These are phyloP conservation scores for Charanyca ferruginea DNA, from an alignment of 2,888 invertebrate genomes.

Conservation along the genomic window DNA sequence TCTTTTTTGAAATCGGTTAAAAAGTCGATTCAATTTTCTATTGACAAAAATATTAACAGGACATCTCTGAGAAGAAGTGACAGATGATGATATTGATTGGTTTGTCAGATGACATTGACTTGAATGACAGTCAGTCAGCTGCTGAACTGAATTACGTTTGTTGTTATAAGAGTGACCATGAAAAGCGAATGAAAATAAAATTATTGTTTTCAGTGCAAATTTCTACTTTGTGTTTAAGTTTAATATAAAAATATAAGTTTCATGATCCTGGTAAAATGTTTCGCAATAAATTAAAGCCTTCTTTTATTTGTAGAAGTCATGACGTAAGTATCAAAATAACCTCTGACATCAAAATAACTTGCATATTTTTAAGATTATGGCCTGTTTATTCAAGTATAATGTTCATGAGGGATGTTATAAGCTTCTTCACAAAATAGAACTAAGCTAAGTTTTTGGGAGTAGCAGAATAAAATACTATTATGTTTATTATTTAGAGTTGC, in stretches of 20 bases:
- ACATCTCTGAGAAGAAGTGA: slow-evolving; percentile 11
- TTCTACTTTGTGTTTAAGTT: neutral
- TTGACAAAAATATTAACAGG: neutral
- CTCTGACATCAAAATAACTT: slow-evolving; percentile 32
- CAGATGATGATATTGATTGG: too few species aligned
- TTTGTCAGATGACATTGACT: too few species aligned
- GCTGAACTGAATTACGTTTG: neutral
- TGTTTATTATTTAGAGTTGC: neutral
- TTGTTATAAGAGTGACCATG: neutral
- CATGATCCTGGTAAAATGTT: slow-evolving; percentile 69
- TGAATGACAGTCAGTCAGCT: neutral
- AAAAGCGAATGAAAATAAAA: slow-evolving; percentile 10
- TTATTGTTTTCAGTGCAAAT: neutral
- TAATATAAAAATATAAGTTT: neutral
- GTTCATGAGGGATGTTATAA: neutral
- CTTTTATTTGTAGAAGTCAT: slow-evolving; percentile 65
- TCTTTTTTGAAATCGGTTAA: neutral
- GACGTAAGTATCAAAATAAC: slow-evolving; percentile 71
- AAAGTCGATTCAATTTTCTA: too few species aligned
- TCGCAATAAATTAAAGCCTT: slow-evolving; percentile 72
- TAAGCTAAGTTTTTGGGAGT: neutral
- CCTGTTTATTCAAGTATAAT: neutral
- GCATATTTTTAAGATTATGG: neutral
- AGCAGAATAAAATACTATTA: neutral
- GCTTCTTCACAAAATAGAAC: neutral